These are phyloP conservation scores for Cheracebus regulus DNA, from an alignment of 2,797 vertebrate species.

Conservation along the genomic window DNA sequence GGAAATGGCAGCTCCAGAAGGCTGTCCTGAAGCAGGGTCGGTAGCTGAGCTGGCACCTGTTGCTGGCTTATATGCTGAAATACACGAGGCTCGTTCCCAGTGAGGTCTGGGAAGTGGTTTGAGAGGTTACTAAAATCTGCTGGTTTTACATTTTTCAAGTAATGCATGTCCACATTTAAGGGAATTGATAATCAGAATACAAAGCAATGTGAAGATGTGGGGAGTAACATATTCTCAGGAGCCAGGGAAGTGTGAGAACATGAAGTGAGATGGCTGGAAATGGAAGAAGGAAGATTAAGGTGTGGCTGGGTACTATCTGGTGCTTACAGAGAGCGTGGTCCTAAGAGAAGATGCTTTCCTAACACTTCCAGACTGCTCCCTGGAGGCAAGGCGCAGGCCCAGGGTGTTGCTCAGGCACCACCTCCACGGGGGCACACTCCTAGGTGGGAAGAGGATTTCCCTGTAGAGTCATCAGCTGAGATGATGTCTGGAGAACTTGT, in stretches of 20 bases:
- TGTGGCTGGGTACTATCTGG: rapidly evolving
- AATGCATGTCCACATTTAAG: rapidly evolving
- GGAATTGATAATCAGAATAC: not conserved
- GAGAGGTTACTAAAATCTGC: rapidly evolving
- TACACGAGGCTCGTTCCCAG: rapidly evolving
- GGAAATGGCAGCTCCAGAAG: not conserved
- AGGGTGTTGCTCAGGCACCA: rapidly evolving
- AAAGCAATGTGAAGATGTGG: not conserved
- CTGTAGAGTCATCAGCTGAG: rapidly evolving
- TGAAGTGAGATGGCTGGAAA: rapidly evolving
- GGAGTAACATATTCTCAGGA: rapidly evolving
- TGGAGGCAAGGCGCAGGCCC: rapidly evolving
- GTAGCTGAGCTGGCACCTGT: rapidly evolving
- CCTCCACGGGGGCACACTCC: not conserved
- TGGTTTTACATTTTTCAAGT: too few species aligned
- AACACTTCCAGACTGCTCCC: rapidly evolving
- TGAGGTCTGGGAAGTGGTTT: rapidly evolving
- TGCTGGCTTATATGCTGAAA: rapidly evolving
- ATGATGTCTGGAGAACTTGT: not conserved
- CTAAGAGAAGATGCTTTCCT: rapidly evolving
- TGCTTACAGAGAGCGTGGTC: rapidly evolving
- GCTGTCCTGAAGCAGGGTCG: rapidly evolving
- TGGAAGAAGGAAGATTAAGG: not conserved
- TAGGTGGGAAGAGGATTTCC: not conserved
- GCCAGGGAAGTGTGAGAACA: rapidly evolving